Base-by-base conservation (phyloP, 2,888 invertebrate genomes). In the Trichogramma dendrolimi region DNA sequence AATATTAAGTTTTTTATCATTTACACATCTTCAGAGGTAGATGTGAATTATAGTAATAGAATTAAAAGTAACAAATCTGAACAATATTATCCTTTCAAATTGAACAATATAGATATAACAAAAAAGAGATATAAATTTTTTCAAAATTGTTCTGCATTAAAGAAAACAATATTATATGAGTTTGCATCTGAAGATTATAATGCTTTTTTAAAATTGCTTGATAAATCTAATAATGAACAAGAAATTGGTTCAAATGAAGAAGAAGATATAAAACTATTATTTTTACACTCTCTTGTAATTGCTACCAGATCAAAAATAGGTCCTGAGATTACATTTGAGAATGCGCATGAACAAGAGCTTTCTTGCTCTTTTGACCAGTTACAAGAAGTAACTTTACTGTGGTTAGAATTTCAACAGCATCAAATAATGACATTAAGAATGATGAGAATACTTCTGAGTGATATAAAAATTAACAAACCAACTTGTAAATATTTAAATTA, bases 301-400 rank as follows among this genome's bases (percentile, higher is more conserved):
- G 64, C 57, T 4, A 44, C 39, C 14, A 39, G 47, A 39, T 61
- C 61, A 50, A n/a, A 40, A 6, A 46, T 51, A 57, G 44, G 61
- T 47, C 64, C 68, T 55, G 68, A 60, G 59, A 60, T 41, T 52
- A 49, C 65, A 56, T 14, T 68, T 61, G 67, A 57, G 67, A 49
- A 57, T 60, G 62, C 67, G 57, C 61, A 58, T 52, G 59, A 49
- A 38, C 42, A 48, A 8, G n/a, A 60, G 43, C 46, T 70, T 67
- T 66, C 69, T 64, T 70, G 71, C 61, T 68, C 66, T 66, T 69
- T 69, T 42, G 68, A 71, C 63, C 64, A 72, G 62, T 68, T 73
- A 67, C 66, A 69, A 54, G 73, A 73, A 71, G 59, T 73, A 64
- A 63, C 69, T 10, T 67, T 72, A 66, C 72, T 72, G 62, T 73